Conservation (phyloP, 2,888 invertebrate genomes). For the Syrphus vitripennis region DNA sequence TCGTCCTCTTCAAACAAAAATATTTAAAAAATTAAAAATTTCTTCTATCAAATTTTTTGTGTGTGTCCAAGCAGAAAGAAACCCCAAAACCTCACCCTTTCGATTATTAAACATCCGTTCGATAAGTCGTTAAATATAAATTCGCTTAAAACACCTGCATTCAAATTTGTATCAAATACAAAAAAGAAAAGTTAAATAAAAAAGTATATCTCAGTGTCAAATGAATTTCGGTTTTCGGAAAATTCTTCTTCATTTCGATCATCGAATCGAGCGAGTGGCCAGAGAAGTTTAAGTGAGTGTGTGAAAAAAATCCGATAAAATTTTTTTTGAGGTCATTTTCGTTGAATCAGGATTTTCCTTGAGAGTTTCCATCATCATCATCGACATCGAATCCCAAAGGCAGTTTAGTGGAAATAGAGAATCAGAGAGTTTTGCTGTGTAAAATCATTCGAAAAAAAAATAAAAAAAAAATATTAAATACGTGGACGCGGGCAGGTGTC, state of each 20-base stretch:
- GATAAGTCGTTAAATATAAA: not conserved
- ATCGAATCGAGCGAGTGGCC: conserved; percentile 30
- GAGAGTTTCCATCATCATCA: conserved; percentile 37
- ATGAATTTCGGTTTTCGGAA: conserved; percentile 61
- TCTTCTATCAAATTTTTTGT: conserved; percentile 27
- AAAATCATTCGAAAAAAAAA: conserved; percentile 48
- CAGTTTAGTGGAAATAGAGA: not conserved
- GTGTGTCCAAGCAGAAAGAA: conserved; percentile 13
- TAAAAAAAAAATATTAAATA: too few species aligned
- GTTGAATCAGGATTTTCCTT: conserved; percentile 54
- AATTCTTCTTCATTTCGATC: conserved; percentile 55
- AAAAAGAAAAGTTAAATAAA: not conserved
- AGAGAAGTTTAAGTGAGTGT: conserved; percentile 33
- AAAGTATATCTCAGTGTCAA: conserved; percentile 46
- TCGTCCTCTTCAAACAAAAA: conserved; percentile 42
- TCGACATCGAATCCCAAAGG: not conserved
- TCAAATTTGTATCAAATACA: conserved; percentile 12
- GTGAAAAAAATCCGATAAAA: conserved; percentile 56
- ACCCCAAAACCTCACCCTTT: conserved; percentile 12
- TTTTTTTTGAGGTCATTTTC: conserved; percentile 66
- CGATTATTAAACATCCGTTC: conserved; percentile 9
- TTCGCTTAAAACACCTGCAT: conserved; percentile 10
- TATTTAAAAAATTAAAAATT: conserved; percentile 23
- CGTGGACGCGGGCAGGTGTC: conserved; percentile 72
- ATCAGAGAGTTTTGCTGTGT: conserved; percentile 25